These are phyloP conservation scores for Acanthisitta chloris DNA, from an alignment of 2,113 vertebrate genomes.

Conservation along the genomic window DNA sequence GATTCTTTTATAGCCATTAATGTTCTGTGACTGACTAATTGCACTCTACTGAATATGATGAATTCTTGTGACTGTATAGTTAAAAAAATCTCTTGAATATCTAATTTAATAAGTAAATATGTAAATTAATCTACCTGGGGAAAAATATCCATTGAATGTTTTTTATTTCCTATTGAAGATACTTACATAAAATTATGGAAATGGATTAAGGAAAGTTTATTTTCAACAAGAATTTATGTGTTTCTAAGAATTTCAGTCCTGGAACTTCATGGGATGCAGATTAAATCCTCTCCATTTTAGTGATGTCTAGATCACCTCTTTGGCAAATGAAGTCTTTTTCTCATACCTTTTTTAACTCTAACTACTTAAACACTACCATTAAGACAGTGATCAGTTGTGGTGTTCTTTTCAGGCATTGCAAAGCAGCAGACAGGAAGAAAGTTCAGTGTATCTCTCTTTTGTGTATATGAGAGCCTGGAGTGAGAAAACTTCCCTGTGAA, in stretches of 20 bases:
- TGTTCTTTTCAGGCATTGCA: background rate
- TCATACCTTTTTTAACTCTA: background rate
- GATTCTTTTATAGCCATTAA: background rate
- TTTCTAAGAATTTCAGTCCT: background rate
- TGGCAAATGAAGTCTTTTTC: background rate
- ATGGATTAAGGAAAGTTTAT: background rate
- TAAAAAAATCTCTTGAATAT: background rate
- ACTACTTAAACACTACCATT: background rate
- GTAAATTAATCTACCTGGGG: background rate
- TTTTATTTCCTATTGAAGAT: background rate
- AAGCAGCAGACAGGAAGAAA: background rate
- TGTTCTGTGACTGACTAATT: background rate
- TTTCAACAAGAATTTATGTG: background rate
- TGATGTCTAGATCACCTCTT: background rate
- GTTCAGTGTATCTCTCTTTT: background rate
- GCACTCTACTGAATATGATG: background rate
- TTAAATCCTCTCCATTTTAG: background rate
- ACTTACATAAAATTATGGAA: background rate
- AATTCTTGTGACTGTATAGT: background rate
- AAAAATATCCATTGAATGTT: background rate
- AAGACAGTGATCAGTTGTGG: rapidly evolving
- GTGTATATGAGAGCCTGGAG: background rate
- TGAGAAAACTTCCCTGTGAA: background rate
- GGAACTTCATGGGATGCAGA: background rate
- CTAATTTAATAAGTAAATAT: slow-evolving; percentile 24